Percentiles rank a stretch among this genome's conserved stretches.
phyloP scores from a whole-genome alignment of 2,113 vertebrate species.

The Leiothrix lutea region DNA sequence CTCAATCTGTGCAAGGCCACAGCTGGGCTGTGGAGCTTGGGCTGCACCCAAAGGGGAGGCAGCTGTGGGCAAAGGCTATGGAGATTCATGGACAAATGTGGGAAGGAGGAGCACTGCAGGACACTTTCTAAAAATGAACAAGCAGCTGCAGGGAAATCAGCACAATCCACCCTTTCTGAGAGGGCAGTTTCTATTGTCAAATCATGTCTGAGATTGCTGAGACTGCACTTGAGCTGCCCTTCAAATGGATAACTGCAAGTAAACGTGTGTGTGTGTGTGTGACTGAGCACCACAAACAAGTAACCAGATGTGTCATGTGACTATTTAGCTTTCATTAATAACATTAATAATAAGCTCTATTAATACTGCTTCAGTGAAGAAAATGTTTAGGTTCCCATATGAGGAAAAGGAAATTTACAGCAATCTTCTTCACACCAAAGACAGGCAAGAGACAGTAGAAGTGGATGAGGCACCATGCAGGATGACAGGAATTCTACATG shows the following conservation, averaged over 20 bases:
- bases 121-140: neutral
- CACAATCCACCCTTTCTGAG: neutral
- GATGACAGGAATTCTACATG: too few relatives aligned
- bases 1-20: neutral
- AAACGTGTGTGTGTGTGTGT: accelerated
- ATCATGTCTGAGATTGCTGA: neutral
- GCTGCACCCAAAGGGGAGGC: neutral
- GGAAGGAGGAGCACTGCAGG: neutral
- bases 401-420: neutral
- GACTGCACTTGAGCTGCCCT: neutral
- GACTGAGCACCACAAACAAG: accelerated
- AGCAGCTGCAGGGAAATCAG: neutral
- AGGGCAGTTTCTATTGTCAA: neutral
- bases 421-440: neutral
- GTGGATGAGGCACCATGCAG: accelerated
- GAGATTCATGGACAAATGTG: neutral
- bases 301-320: neutral
- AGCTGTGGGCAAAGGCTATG: accelerated
- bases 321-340: neutral
- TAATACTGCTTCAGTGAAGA: neutral
- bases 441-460: neutral
- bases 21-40: neutral
- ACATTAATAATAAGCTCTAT: neutral
- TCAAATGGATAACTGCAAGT: neutral
- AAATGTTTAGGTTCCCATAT: neutral